A percentile compares a stretch with the other conserved stretches of the same genome.
Evolutionary conservation across 37 sponge, comb jelly and placozoan genomes (phyloP).

Genomic region (Dysidea cf. avara): DNA sequence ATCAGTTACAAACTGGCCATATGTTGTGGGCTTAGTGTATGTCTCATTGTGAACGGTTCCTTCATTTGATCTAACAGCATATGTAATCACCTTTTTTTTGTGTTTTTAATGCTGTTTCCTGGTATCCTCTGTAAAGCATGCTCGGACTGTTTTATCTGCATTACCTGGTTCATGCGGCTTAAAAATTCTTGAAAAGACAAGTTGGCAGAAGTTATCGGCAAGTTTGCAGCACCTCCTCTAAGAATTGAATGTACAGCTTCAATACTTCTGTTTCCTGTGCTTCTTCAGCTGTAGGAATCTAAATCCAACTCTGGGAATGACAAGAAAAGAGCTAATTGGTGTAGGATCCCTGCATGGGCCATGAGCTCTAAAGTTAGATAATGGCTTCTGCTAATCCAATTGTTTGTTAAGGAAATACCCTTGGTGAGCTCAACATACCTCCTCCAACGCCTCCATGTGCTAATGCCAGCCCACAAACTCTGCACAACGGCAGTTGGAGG

Average conservation of each 20-base stretch:
- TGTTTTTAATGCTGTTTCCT: slow-evolving; percentile 3
- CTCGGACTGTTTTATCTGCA: not conserved
- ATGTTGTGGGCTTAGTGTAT: not conserved
- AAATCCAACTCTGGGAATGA: not conserved
- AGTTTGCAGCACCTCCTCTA: slow-evolving; percentile 17
- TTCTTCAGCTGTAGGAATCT: not conserved
- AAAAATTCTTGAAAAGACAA: slow-evolving; percentile 24
- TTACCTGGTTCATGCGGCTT: slow-evolving; percentile 5
- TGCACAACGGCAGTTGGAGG: slow-evolving; percentile 5
- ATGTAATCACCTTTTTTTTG: slow-evolving; percentile 10
- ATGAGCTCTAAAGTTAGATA: not conserved
- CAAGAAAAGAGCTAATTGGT: not conserved
- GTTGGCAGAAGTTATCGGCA: slow-evolving; percentile 25
- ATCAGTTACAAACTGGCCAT: not conserved
- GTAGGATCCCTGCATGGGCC: slow-evolving; percentile 28
- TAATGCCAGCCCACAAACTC: slow-evolving; percentile 11
- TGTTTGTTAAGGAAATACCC: not conserved
- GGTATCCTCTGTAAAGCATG: not conserved
- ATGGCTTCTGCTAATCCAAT: slow-evolving; percentile 4
- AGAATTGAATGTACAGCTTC: slow-evolving; percentile 27
- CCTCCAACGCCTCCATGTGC: slow-evolving; percentile 4
- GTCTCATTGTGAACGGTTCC: not conserved
- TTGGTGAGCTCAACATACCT: not conserved
- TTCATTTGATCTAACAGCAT: not conserved
- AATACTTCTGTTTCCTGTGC: slow-evolving; percentile 19